Conservation (phyloP, 37 sponge, comb jelly and placozoan species). For the Cliona cf. orientalis region DNA sequence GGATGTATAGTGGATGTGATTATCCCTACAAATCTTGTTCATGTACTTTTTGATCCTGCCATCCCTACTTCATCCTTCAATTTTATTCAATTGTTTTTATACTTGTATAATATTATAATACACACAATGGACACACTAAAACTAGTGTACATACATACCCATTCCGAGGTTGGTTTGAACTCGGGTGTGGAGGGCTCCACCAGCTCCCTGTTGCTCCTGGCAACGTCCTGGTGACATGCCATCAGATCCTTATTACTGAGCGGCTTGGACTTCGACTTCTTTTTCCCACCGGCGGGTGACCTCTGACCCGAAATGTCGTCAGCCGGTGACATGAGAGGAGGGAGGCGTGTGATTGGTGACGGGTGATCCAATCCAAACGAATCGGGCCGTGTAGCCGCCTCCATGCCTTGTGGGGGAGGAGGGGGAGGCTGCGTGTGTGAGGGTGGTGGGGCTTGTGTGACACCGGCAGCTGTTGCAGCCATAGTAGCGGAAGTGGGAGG, state of each 20-base stretch:
- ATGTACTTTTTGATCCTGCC: too few species aligned
- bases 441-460: background rate
- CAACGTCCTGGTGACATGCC: constrained; percentile 63
- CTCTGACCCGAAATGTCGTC: background rate
- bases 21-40: too few species aligned
- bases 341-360: background rate
- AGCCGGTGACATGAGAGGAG: background rate
- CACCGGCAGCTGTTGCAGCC: too few species aligned
- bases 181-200: constrained; percentile 70
- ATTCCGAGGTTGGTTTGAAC: constrained; percentile 84
- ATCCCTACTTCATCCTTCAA: too few species aligned
- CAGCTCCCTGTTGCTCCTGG: constrained; percentile 47
- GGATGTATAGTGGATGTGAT: too few species aligned
- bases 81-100: too few species aligned
- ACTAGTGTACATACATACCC: constrained; percentile 63
- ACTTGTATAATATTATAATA: too few species aligned
- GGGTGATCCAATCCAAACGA: background rate
- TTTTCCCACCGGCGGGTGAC: constrained; percentile 2
- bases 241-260: constrained; percentile 24
- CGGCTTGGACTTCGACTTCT: constrained; percentile 8
- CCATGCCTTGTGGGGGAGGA: background rate
- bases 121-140: too few species aligned
- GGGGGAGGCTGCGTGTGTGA: constrained; percentile 1
- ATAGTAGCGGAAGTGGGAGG: too few species aligned
- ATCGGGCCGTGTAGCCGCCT: background rate